Base-by-base conservation (phyloP, 2,797 vertebrate genomes). In the Rhinogobio ventralis region DNA sequence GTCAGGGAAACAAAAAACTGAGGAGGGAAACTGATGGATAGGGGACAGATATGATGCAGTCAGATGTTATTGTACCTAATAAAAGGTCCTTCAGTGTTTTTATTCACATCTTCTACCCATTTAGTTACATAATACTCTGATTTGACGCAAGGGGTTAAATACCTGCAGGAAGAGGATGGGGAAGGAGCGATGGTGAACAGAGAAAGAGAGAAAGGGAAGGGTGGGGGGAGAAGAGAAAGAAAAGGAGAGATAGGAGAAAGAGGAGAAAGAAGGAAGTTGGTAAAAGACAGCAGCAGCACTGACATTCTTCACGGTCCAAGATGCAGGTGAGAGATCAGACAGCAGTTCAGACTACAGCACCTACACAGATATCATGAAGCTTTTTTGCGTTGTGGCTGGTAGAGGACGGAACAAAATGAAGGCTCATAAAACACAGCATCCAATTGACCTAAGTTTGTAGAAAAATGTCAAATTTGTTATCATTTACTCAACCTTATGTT, bases 91-190 rank as follows among this genome's bases (percentile, higher is more conserved):
- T 95, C 95, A 96, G 96, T 97, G 97, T 99, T 99, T 99, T 95
- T 99, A 99, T 99, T 99, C 97, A 99, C 98, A 98, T 99, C 98
- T 98, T 99, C 98, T 97, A 99, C 97, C 98, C 98, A 99, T 96
- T 98, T 99, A 98, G 98, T 97, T 97, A 99, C 97, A 99, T 97
- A 99, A 98, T 96, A 96, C 95, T 98, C 96, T 96, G 96, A 96
- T 98, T 99, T 99, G 97, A 96, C 96, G 96, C 96, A 97, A 95
- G 98, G 97, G 93, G 98, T 99, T 99, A 99, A 99, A 99, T 98
- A 99, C 98, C 98, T 99, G 98, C 96, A 95, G 95, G 97, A 96
- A 94, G 92, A 90, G 86, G 88, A 74, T 72, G 73, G 87, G 88
- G 79, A 78, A 87, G 95, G 94, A 95, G 95, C 95, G 93, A 97